phyloP scores from a whole-genome alignment of 2,113 vertebrate genomes.

The Microcebus jonahi region DNA sequence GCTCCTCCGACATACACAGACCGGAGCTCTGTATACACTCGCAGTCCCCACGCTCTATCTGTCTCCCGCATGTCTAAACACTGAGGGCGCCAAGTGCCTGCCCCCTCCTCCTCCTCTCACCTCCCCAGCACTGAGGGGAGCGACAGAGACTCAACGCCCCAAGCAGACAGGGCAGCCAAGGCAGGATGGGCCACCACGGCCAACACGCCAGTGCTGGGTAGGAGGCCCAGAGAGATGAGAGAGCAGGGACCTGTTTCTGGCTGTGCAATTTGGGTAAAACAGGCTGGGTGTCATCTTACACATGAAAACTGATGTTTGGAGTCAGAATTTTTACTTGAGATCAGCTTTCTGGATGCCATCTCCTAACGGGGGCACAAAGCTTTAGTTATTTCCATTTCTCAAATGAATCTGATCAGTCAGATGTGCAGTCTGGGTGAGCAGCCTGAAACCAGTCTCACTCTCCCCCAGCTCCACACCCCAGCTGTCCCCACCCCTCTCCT shows the following conservation, averaged over 20 bases:
- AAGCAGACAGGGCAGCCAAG: conserved; percentile 37
- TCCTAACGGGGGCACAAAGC: not conserved
- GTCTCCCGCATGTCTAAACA: conserved; percentile 88
- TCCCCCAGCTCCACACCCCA: not conserved
- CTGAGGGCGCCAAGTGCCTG: conserved; percentile 82
- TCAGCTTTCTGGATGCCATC: not conserved
- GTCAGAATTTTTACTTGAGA: conserved; percentile 44
- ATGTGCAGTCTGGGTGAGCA: not conserved
- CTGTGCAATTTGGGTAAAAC: not conserved
- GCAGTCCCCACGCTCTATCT: conserved; percentile 81
- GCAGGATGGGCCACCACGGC: not conserved
- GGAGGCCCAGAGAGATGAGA: not conserved
- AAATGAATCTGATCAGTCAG: not conserved
- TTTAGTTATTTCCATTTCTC: not conserved
- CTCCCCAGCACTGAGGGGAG: not conserved
- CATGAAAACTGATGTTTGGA: not conserved
- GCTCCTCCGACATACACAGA: conserved; percentile 85
- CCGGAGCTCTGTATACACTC: conserved; percentile 84
- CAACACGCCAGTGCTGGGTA: not conserved
- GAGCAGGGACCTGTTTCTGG: not conserved
- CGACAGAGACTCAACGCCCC: not conserved
- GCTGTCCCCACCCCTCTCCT: not conserved
- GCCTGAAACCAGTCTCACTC: not conserved
- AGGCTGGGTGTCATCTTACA: not conserved
- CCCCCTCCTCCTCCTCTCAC: conserved; percentile 53